These are phyloP conservation scores for Contarinia nasturtii DNA, from an alignment of 1,140 invertebrate genomes.

Conservation along the genomic window DNA sequence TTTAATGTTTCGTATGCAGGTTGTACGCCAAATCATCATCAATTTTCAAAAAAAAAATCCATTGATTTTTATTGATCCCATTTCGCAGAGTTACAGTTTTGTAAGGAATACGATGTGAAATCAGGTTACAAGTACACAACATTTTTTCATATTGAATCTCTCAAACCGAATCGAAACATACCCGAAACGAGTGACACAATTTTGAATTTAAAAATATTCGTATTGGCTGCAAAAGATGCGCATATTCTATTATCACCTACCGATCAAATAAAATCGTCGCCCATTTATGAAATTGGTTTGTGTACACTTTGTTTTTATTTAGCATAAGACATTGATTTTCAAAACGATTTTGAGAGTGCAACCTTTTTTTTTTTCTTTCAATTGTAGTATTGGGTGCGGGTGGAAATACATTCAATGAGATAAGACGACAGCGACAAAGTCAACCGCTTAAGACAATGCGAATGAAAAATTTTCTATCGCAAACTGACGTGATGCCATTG, in stretches of 20 bases:
- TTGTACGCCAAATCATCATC: no score
- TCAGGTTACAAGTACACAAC: background rate
- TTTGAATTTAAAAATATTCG: background rate
- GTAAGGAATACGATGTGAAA: background rate
- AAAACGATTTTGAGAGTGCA: background rate
- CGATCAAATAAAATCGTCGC: background rate
- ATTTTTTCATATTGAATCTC: background rate
- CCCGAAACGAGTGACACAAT: background rate
- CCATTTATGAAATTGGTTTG: slow-evolving; percentile 1
- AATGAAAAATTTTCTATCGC: background rate
- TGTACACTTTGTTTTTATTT: background rate
- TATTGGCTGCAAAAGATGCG: background rate
- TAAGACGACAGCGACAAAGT: background rate
- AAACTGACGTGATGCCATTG: background rate
- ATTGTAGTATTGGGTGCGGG: background rate
- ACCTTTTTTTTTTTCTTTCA: background rate
- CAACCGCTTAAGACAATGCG: background rate
- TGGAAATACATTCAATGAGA: background rate
- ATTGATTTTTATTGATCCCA: no score
- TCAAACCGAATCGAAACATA: background rate
- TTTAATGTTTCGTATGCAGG: no score
- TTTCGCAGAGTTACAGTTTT: background rate
- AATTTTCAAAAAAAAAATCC: no score
- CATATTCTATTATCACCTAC: background rate
- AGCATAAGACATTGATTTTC: background rate